phyloP scores from a whole-genome alignment of 2,888 invertebrate genomes.

The Chrysopilus asiliformis region DNA sequence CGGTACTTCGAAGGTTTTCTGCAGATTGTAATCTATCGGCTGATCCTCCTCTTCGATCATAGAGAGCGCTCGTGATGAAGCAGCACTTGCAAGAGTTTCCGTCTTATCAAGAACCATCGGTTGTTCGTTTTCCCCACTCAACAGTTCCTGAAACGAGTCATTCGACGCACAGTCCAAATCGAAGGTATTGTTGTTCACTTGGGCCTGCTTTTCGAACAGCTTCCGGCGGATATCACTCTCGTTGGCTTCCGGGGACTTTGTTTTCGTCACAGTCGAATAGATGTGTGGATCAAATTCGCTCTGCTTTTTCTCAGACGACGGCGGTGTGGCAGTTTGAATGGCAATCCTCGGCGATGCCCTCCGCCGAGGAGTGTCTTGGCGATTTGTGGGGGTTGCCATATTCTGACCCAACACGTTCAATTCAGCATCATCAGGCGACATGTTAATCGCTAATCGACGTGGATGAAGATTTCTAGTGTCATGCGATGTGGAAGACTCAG shows the following conservation, averaged over 20 bases:
- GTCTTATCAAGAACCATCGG: conserved; percentile 25
- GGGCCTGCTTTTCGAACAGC: conserved; percentile 1
- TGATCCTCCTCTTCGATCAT: conserved; percentile 28
- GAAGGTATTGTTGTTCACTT: conserved; percentile 8
- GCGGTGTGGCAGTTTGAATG: no score
- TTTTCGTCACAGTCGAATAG: conserved; percentile 4
- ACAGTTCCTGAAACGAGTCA: background rate
- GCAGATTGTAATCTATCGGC: background rate
- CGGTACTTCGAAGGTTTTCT: conserved; percentile 11
- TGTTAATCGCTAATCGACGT: background rate
- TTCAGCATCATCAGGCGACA: conserved; percentile 4
- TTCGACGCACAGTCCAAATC: conserved; percentile 1
- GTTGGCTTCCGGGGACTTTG: no score
- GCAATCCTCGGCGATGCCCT: no score
- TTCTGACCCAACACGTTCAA: no score
- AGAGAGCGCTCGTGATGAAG: conserved; percentile 20
- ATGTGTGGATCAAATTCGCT: background rate
- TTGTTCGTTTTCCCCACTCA: no score
- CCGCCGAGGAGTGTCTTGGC: no score
- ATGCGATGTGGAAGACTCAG: background rate
- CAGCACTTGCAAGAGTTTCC: conserved; percentile 21
- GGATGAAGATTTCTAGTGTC: background rate
- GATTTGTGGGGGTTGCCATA: background rate
- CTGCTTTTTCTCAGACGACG: no score
- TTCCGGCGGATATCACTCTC: background rate